A percentile compares a stretch with the other conserved stretches of the same genome.
Conservation (phyloP, 1,140 invertebrate genomes). For the Alviniconcha marisindica region DNA sequence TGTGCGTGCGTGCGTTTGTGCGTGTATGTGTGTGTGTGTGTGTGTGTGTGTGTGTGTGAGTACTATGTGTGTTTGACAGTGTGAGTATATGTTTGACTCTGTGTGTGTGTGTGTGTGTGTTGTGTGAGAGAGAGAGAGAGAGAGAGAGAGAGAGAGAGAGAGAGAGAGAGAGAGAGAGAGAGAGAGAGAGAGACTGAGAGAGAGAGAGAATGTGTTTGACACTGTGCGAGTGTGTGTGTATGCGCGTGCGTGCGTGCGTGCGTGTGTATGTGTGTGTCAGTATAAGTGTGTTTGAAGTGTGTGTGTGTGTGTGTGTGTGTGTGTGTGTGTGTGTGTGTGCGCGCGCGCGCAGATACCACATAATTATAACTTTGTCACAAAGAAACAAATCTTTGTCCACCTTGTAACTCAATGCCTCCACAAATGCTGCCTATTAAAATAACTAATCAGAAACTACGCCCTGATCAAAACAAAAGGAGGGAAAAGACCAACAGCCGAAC, state of each 20-base stretch:
- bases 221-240: no score
- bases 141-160: slow-evolving; percentile 32
- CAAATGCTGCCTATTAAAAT: no score
- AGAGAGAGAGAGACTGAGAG: not conserved
- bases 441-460: no score
- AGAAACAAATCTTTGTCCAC: no score
- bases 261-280: not conserved
- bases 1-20: no score
- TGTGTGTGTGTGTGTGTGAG: not conserved
- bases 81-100: not conserved
- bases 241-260: not conserved
- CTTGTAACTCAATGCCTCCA: no score
- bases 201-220: no score
- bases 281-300: not conserved
- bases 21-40: not conserved
- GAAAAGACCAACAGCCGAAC: no score
- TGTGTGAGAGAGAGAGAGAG: slow-evolving; percentile 35
- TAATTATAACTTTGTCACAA: not conserved
- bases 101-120: not conserved
- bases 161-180: slow-evolving; percentile 25
- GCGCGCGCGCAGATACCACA: no score
- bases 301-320: slow-evolving; percentile 14
- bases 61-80: not conserved
- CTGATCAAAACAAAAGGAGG: no score
- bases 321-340: not conserved